Conservation (phyloP, 2,113 vertebrate species). For the Pitta sordida region DNA sequence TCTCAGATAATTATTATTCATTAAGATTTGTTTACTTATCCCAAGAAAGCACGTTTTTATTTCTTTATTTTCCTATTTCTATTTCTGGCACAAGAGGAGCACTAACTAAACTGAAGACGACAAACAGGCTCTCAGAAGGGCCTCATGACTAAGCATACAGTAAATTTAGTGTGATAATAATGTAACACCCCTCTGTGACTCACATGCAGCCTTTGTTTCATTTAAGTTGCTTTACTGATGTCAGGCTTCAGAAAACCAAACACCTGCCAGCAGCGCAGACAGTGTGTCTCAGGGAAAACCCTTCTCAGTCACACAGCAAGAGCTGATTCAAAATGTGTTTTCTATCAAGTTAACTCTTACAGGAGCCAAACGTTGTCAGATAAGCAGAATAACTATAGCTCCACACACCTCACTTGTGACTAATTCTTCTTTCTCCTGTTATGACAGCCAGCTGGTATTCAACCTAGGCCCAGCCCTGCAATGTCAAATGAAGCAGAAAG, state of each 20-base stretch:
- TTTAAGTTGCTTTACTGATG: neutral
- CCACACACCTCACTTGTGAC: neutral
- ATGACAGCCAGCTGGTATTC: neutral
- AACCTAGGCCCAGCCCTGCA: neutral
- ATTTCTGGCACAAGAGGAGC: neutral
- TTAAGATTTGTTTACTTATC: neutral
- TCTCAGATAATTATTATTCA: neutral
- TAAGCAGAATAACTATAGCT: neutral
- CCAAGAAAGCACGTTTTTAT: fast-evolving
- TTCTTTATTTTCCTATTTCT: neutral
- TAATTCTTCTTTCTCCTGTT: neutral
- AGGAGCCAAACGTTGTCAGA: neutral
- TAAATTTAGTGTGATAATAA: neutral
- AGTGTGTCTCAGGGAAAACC: neutral
- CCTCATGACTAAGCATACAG: neutral
- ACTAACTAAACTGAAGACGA: neutral
- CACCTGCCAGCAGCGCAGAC: neutral
- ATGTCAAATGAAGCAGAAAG: neutral
- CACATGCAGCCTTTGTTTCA: neutral
- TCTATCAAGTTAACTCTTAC: neutral
- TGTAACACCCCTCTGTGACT: neutral
- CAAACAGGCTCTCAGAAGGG: neutral
- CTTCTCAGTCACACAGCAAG: neutral
- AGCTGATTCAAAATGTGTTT: neutral
- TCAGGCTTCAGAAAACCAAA: neutral